A percentile compares a stretch with the other conserved stretches of the same genome.
Conservation (phyloP, 37 sponge, comb jelly and placozoan genomes). For the Chondrilla cf. caribensis region DNA sequence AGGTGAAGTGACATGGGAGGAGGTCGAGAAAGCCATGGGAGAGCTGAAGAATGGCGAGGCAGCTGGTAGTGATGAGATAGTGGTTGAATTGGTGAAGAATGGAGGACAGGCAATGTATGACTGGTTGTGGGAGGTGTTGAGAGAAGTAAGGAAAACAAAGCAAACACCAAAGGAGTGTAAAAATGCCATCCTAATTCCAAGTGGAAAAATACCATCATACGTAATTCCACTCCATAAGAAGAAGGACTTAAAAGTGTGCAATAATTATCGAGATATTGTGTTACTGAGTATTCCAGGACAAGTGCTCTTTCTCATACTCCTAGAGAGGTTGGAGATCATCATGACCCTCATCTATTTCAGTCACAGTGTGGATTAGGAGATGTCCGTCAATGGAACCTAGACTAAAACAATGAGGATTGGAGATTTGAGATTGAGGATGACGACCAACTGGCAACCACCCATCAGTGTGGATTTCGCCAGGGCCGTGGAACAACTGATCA, state of each 20-base stretch:
- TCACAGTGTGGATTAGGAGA: constrained; percentile 25
- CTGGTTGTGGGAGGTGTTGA: constrained; percentile 21
- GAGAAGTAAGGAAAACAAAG: constrained; percentile 2
- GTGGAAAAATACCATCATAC: no score
- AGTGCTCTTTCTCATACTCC: constrained; percentile 12
- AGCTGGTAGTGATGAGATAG: constrained; percentile 19
- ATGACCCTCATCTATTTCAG: constrained; percentile 2
- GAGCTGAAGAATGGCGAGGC: constrained; percentile 13
- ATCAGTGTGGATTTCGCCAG: no score
- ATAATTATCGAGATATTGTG: constrained; percentile 3
- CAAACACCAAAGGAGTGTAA: constrained; percentile 2
- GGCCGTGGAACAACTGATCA: no score
- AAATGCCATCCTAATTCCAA: constrained; percentile 15
- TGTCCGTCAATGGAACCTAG: no score
- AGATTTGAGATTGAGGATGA: no score
- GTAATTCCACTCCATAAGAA: no score
- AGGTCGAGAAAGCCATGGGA: not conserved
- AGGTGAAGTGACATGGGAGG: constrained; percentile 8
- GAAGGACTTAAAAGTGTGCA: not conserved
- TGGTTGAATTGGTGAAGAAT: not conserved
- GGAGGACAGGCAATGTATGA: constrained; percentile 23
- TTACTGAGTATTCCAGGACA: constrained; percentile 8
- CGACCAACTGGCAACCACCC: no score
- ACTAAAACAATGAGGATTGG: no score
- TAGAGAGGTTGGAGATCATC: not conserved